Base-by-base conservation (phyloP, 2,888 invertebrate genomes). In the Ischnura elegans region DNA sequence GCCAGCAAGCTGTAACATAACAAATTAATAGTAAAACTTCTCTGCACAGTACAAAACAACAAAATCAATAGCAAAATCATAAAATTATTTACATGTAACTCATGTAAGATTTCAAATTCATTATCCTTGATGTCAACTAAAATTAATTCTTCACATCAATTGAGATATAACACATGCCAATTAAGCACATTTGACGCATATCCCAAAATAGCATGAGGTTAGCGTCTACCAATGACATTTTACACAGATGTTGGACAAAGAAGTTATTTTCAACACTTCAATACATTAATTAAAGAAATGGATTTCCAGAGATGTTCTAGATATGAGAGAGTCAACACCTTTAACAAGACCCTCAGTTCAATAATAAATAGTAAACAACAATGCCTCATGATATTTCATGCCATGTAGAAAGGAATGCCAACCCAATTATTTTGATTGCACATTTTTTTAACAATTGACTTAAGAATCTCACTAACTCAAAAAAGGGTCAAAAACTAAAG, bases 41-140 rank as follows among this genome's bases (percentile, higher is more conserved):
- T 87, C 43, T 90, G 90, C 90, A 90, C 43, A 61, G 66, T 90
- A 61, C 90, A 90, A 90, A 90, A 90, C 90, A 90, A 90, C 90
- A 61, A 61, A 61, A 90, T 43, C n/a, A n/a, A 43, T 55, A 61
- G 55, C 55, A 61, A 61, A 66, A 90, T 55, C 43, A 90, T 90
- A 90, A 90, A 90, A 90, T 90, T 90, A 55, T 61, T 90, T 90
- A 90, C 90, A 90, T 90, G 90, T 61, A 43, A 45, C 90, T 66
- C 90, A 90, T 90, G 90, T 90, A 90, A 87, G n/a, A 90, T 51
- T 90, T 90, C 61, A 61, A 42, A 90, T 61, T 61, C n/a, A 42
- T 42, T 51, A 51, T 45, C 8, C 47, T 43, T 43, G 43, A 43
- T 66, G 13, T 61, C 55, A 90, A 55, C 61, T 61, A 90, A 90